A percentile compares a stretch with the other conserved stretches of the same genome.
Conservation (phyloP, 2,113 vertebrate genomes). For the Sander vitreus region DNA sequence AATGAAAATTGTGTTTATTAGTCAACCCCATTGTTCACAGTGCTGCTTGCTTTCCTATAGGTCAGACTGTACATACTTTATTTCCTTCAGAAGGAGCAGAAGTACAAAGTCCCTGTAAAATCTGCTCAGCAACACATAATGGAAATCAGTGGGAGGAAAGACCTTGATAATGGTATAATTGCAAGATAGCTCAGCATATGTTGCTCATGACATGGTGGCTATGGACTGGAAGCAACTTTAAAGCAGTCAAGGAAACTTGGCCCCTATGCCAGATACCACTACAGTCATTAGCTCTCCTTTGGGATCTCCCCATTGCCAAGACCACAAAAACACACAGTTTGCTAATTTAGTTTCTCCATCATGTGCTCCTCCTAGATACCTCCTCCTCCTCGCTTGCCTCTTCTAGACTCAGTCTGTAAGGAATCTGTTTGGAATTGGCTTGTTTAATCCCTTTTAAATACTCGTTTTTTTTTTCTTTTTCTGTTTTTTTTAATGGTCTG, state of each 20-base stretch:
- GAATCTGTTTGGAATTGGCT: slow-evolving; percentile 66
- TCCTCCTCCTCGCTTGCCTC: slow-evolving; percentile 48
- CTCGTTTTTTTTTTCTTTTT: slow-evolving; percentile 36
- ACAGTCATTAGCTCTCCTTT: slow-evolving; percentile 82
- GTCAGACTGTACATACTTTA: slow-evolving; percentile 1
- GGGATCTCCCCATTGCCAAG: slow-evolving; percentile 77
- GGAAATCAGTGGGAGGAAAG: slow-evolving; percentile 70
- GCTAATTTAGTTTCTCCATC: slow-evolving; percentile 80
- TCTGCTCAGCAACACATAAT: slow-evolving; percentile 65
- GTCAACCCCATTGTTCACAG: not conserved
- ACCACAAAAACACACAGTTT: slow-evolving; percentile 80
- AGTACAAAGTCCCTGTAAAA: slow-evolving; percentile 35
- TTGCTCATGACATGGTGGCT: slow-evolving; percentile 75
- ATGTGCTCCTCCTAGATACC: slow-evolving; percentile 68
- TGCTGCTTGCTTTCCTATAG: not conserved
- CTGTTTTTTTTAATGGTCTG: slow-evolving; percentile 32
- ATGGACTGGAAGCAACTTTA: slow-evolving; percentile 74
- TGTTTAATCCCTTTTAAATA: slow-evolving; percentile 66
- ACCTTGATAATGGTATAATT: slow-evolving; percentile 79
- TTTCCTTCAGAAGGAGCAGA: slow-evolving; percentile 28
- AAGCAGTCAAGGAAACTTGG: slow-evolving; percentile 82
- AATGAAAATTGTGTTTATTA: not conserved
- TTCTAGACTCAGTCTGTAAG: slow-evolving; percentile 51
- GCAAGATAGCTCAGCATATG: slow-evolving; percentile 76
- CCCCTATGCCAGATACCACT: slow-evolving; percentile 79